A percentile compares a stretch with the other conserved stretches of the same genome.
Evolutionary conservation across 1,140 invertebrate genomes (phyloP).

Genomic region (Pissodes strobi): DNA sequence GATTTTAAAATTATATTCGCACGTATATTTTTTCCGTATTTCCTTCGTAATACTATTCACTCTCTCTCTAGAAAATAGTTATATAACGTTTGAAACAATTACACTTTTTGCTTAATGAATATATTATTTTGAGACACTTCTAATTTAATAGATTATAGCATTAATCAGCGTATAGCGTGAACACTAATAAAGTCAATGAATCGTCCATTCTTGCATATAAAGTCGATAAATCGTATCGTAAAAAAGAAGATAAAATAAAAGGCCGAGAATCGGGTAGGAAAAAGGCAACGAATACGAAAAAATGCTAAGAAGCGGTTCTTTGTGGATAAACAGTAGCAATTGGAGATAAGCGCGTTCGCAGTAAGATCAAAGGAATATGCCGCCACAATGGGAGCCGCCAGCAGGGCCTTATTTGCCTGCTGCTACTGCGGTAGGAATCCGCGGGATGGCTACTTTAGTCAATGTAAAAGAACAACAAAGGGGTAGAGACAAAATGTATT

Average conservation of each 20-base stretch:
- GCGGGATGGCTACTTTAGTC: constrained; percentile 8
- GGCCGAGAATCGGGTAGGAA: background rate
- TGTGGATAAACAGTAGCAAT: constrained; percentile 44
- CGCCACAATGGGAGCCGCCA: constrained; percentile 31
- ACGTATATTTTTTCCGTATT: too few species aligned
- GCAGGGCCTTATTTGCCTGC: constrained; percentile 33
- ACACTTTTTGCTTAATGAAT: too few species aligned
- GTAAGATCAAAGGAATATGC: constrained; percentile 34
- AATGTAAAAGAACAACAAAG: constrained; percentile 3
- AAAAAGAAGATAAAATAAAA: constrained; percentile 4
- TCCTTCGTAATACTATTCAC: too few species aligned
- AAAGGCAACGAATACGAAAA: constrained; percentile 24
- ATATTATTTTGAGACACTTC: too few species aligned
- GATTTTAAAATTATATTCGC: too few species aligned
- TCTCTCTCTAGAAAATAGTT: too few species aligned
- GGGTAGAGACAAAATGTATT: constrained; percentile 9
- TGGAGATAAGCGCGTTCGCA: constrained; percentile 41
- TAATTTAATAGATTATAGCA: too few species aligned
- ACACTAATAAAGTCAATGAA: background rate
- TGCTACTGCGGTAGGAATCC: constrained; percentile 17
- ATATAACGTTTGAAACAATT: too few species aligned
- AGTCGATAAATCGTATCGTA: background rate
- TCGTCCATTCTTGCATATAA: background rate
- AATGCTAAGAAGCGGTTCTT: constrained; percentile 33
- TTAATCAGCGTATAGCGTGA: too few species aligned